A percentile compares a stretch with the other conserved stretches of the same genome.
Evolutionary conservation across 2,888 invertebrate genomes (phyloP).

Genomic region (Abrostola tripartita): DNA sequence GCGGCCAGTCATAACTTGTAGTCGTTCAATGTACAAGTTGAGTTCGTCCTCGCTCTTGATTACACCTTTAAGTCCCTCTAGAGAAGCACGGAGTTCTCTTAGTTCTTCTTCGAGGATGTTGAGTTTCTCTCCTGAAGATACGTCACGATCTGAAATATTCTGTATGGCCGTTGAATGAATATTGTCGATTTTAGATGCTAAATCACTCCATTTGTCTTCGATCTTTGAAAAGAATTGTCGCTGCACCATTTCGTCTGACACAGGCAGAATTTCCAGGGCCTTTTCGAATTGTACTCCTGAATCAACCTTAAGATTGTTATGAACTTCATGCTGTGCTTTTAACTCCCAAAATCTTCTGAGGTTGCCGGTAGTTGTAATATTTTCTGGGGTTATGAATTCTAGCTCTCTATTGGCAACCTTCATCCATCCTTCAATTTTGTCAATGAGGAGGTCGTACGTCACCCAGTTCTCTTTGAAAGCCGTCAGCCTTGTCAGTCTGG

Average conservation of each 20-base stretch:
- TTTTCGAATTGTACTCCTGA: constrained; percentile 92
- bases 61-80: constrained; percentile 92
- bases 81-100: constrained; percentile 90
- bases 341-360: constrained; percentile 96
- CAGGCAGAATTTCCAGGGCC: constrained; percentile 92
- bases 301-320: constrained; percentile 93
- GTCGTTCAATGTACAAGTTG: constrained; percentile 93
- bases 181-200: constrained; percentile 89
- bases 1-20: constrained; percentile 92
- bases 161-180: constrained; percentile 91
- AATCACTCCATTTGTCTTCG: constrained; percentile 92
- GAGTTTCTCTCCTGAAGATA: constrained; percentile 92
- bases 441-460: constrained; percentile 91
- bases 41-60: constrained; percentile 95
- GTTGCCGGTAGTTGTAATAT: constrained; percentile 90
- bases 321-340: constrained; percentile 95
- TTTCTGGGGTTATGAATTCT: constrained; percentile 90
- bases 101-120: constrained; percentile 93
- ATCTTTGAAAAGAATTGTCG: constrained; percentile 93
- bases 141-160: constrained; percentile 91
- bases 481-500: constrained; percentile 91
- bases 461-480: constrained; percentile 94
- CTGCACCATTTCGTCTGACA: constrained; percentile 95
- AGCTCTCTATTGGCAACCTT: constrained; percentile 92
- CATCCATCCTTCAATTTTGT: constrained; percentile 93